phyloP scores from a whole-genome alignment of 2,113 vertebrate species.

The Leuciscus idus region DNA sequence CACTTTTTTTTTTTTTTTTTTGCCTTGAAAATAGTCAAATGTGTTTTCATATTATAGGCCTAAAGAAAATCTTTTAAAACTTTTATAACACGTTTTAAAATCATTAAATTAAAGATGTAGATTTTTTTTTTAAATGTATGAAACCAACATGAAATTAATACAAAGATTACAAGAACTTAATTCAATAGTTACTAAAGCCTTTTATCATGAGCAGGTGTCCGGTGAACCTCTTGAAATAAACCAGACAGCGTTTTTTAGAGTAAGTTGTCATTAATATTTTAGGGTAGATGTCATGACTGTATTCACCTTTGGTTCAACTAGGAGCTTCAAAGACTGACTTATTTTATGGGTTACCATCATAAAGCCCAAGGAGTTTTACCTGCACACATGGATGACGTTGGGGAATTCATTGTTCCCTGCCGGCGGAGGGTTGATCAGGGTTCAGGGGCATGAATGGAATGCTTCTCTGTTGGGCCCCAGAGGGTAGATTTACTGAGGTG shows the following conservation, averaged over 20 bases:
- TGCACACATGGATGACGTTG: slow-evolving; percentile 40
- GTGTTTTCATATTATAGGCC: background rate
- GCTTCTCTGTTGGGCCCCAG: slow-evolving; percentile 3
- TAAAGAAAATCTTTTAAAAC: background rate
- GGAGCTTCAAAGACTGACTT: slow-evolving; percentile 24
- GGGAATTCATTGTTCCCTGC: slow-evolving; percentile 38
- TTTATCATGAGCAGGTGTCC: slow-evolving; percentile 41
- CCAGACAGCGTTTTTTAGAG: slow-evolving; percentile 15
- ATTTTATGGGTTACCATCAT: slow-evolving; percentile 16
- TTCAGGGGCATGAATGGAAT: slow-evolving; percentile 29
- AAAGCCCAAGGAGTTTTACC: slow-evolving; percentile 28
- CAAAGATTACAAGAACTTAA: too few relatives aligned
- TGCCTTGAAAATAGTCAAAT: background rate
- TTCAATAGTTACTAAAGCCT: background rate
- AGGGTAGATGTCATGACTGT: slow-evolving; percentile 19
- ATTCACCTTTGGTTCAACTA: slow-evolving; percentile 23
- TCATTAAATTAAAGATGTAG: background rate
- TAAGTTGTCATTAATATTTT: slow-evolving; percentile 39
- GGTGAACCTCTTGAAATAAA: slow-evolving; percentile 23
- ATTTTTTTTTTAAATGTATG: background rate
- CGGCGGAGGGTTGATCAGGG: slow-evolving; percentile 28
- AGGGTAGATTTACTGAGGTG: slow-evolving; percentile 15
- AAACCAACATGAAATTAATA: background rate
- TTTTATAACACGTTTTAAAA: background rate
- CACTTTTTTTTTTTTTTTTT: too few relatives aligned